Evolutionary conservation across 2,888 invertebrate genomes (phyloP), one percentile per base, ranked within the genome.

Genomic region (Mellilla xanthometata): DNA sequence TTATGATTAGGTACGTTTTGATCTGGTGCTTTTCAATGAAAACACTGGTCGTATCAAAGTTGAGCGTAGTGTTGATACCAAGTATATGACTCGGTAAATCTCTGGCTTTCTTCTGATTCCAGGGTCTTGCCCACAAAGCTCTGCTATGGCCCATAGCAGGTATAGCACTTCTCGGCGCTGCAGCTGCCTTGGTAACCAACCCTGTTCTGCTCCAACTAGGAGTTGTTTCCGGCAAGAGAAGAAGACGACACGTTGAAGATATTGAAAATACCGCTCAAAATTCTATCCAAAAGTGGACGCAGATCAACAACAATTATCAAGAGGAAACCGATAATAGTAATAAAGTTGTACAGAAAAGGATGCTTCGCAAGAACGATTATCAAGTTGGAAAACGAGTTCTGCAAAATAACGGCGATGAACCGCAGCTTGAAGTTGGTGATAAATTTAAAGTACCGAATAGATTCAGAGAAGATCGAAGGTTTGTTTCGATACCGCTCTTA

Each of bases 171-270:
- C 79, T 95, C 33, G 95, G 95, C 24, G 95, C 95, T 19, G 95
- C 95, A 1, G 95, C 95, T 12, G 93, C 95, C 9, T 83, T 95
- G 45, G 94, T 95, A 39, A 92, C 92, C 57, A 95, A 95, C 79
- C 96, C 96, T 2, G 90, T 95, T 38, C 90, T 96, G 8, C 77
- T 96, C 24, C 95, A 95, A 73, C 90, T 96, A 29, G 95, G 95
- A 13, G 93, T 95, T 0, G 88, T 95, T 5, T 91, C 93, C 9
- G 94, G 94, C 9, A 81, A 90, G 53, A 73, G 90, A 45, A 90
- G 80, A 58, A 90, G 91, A 65, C 84, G 93, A 23, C 81, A 87
- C 39, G 72, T 80, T 1, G 75, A 79, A 60, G 78, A 80, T 59
- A 54, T 68, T 1, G 49, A 48, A 22, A 29, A 52, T 5, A 29